Base-by-base conservation (phyloP, 2,888 invertebrate species). In the Adelognathus sp. region DNA sequence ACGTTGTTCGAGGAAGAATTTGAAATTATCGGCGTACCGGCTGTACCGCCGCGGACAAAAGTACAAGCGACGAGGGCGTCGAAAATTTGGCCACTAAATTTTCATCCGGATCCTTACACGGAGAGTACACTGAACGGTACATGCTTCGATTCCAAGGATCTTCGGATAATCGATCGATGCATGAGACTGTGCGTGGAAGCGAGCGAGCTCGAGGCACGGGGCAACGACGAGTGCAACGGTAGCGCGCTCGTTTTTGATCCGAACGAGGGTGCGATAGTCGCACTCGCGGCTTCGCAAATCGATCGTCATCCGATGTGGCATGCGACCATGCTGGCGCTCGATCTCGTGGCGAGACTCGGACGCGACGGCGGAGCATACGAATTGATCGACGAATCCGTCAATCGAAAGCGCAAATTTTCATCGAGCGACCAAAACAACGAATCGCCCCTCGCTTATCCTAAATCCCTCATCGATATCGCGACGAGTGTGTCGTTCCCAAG, bases 291-390 rank as follows among this genome's bases (percentile, higher is more conserved):
- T 63, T 94, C 95, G 84, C 92, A 92, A 80, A 90, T 92, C 69
- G 89, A 92, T 33, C 86, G 92, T 1, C 96, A 96, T 92, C 96
- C 97, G 0, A 91, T 96, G 56, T 95, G 96, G 89, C 99, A 99
- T 92, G 95, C 97, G 2, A 92, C 95, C 0, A 98, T 98, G 96
- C 92, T 97, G 36, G 96, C 96, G 7, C 93, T 98, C 70, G 98
- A 98, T 91, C 93, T 95, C 83, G 96, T 98, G 2, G 97, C 98
- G 0, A 94, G 93, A 86, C 94, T 95, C 3, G 98, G 98, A 92
- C 94, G 95, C 52, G 50, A 29, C 14, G 97, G 96, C 0, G 97
- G 97, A 0, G 95, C 94, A 0, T 97, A 95, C 95, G 80, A 90
- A 21, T 76, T 88, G 3, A 33, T 58, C 54, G 11, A 71, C 46